phyloP scores from a whole-genome alignment of 2,888 invertebrate genomes.

The Diplolepis rosae region DNA sequence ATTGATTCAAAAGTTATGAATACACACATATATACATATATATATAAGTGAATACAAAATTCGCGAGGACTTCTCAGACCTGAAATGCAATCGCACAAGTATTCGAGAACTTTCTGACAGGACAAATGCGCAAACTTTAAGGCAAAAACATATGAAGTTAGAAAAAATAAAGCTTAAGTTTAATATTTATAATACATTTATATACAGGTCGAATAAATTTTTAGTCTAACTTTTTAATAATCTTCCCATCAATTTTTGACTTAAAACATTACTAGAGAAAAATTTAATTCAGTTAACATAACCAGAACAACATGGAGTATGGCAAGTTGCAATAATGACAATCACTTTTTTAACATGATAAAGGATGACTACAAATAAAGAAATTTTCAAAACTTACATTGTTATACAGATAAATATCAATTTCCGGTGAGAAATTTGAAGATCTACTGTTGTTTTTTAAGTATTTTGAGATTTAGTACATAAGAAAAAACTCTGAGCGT shows the following conservation, averaged over 20 bases:
- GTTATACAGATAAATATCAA: not conserved
- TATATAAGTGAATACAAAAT: no score
- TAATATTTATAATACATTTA: no score
- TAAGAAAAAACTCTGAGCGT: not conserved
- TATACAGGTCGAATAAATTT: no score
- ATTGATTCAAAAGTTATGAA: no score
- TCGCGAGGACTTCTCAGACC: no score
- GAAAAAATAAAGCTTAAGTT: no score
- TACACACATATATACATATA: no score
- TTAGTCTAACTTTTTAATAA: not conserved
- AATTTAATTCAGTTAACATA: not conserved
- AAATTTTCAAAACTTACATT: not conserved
- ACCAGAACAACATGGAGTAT: conserved; percentile 16
- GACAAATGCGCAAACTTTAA: no score
- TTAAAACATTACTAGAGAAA: not conserved
- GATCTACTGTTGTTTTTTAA: not conserved
- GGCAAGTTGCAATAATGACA: not conserved
- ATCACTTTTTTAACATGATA: not conserved
- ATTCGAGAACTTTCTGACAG: no score
- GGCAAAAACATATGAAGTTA: no score
- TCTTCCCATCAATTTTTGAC: not conserved
- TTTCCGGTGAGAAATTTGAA: not conserved
- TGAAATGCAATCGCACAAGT: no score
- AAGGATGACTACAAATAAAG: not conserved
- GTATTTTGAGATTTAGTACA: not conserved